These are phyloP conservation scores for Oryctes rhinoceros DNA, from an alignment of 1,140 invertebrate genomes.

Conservation along the genomic window DNA sequence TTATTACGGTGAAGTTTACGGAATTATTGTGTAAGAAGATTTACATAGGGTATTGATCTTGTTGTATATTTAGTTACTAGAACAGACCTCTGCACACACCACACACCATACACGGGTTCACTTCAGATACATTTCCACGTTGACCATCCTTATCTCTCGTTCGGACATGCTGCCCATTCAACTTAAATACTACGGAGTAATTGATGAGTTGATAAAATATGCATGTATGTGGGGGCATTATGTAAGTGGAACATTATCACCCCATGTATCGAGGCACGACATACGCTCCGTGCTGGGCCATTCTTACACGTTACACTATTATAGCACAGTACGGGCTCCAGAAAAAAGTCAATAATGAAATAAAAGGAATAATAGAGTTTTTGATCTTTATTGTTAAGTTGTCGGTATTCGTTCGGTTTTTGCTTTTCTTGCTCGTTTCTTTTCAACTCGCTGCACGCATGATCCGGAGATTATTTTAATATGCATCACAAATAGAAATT, in stretches of 20 bases:
- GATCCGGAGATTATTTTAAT: constrained; percentile 34
- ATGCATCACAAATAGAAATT: constrained; percentile 27
- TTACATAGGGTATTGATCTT: constrained; percentile 30
- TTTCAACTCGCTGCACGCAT: constrained; percentile 12
- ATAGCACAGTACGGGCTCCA: background rate
- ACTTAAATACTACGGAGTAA: constrained; percentile 5
- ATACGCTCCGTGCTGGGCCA: constrained; percentile 13
- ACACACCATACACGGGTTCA: background rate
- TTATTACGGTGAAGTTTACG: too few species aligned
- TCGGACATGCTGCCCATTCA: constrained; percentile 25
- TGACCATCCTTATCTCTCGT: constrained; percentile 20
- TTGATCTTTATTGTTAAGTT: constrained; percentile 30
- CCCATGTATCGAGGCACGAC: constrained; percentile 20
- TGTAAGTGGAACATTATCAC: constrained; percentile 31
- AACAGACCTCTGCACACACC: background rate
- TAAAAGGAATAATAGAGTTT: constrained; percentile 33
- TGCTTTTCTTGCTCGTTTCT: background rate
- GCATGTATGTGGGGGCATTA: constrained; percentile 24
- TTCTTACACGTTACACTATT: constrained; percentile 9
- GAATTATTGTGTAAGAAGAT: background rate
- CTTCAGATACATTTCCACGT: background rate
- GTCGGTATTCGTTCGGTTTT: constrained; percentile 28
- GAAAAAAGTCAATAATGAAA: constrained; percentile 35
- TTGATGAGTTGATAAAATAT: constrained; percentile 32
- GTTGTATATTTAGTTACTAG: background rate